Base-by-base conservation (phyloP, 1,140 invertebrate species). In the Aleiodes sp. region DNA sequence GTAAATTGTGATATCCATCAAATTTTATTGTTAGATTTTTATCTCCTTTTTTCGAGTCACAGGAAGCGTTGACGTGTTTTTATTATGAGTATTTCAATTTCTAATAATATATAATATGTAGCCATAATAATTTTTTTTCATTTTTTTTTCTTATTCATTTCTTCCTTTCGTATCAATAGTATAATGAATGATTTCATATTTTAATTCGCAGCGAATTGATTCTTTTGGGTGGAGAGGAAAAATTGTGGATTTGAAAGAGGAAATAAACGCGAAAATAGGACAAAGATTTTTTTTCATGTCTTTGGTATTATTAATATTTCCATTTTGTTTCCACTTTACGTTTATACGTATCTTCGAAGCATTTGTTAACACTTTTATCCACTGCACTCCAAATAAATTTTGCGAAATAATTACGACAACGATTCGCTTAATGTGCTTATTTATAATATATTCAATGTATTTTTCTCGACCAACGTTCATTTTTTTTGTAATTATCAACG, bases 61-160 rank as follows among this genome's bases (percentile, higher is more conserved):
- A 83, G 81, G 80, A 84, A 85, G 82, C 81, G 76, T 84, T 80
- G 79, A 82, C 80, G 77, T 84, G 77, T 84, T 77, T 84, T 84
- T 83, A 82, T 84, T 84, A 83, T 74, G 82, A 84, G 76, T 84
- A 83, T 81, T 82, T 85, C 78, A 84, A 80, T 84, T 81, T 83
- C 80, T 85, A 82, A 73, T 79, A 83, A 81, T 83, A 65, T 43
- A 59, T 24, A 33, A 62, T 52, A 80, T 80, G 74, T 82, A 84
- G 79, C 77, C 80, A 82, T 82, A 82, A 79, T 84, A 81, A 81
- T 75, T 82, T 65, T 65, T 28, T 65, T 65, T 65, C 24, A 16
- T 56, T 79, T 73, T 80, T 78, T 80, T 77, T 78, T 78, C 77
- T 80, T 82, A 79, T 82, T 78, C 82, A 81, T 80, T 80, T 73